Percentiles rank a stretch among this genome's conserved stretches.
Evolutionary conservation across 2,797 vertebrate species (phyloP).

Genomic region (Melanotaenia nigrans): DNA sequence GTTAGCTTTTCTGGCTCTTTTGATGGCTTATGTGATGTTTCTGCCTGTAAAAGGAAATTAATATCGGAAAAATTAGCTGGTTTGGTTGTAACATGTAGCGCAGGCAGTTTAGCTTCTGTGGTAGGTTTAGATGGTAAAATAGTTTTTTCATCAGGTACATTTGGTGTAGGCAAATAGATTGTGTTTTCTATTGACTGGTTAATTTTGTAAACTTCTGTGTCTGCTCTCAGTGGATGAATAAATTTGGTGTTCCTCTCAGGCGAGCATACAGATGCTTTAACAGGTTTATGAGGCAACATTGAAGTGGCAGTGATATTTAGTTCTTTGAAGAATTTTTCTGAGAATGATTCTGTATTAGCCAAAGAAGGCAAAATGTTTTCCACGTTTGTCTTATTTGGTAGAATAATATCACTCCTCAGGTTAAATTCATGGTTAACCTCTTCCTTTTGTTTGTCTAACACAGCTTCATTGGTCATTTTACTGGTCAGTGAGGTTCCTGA

Average conservation of each 20-base stretch:
- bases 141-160: constrained; percentile 14
- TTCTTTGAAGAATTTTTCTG: constrained; percentile 25
- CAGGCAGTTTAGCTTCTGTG: constrained; percentile 24
- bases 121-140: constrained; percentile 6
- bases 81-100: constrained; percentile 10
- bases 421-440: constrained; percentile 28
- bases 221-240: constrained; percentile 14
- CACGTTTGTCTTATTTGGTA: constrained; percentile 27
- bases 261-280: constrained; percentile 50
- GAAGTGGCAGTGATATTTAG: not conserved
- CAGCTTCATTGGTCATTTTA: constrained; percentile 6
- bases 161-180: not conserved
- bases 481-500: constrained; percentile 10
- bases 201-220: constrained; percentile 22
- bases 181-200: constrained; percentile 32
- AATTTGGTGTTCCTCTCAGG: constrained; percentile 16
- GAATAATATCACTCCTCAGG: not conserved
- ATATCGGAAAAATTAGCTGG: constrained; percentile 21
- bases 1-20: constrained; percentile 17
- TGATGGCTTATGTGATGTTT: not conserved
- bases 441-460: constrained; percentile 26
- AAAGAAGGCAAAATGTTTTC: constrained; percentile 18
- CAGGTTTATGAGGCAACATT: constrained; percentile 43
- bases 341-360: constrained; percentile 15
- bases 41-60: constrained; percentile 11